phyloP scores from a whole-genome alignment of 2,888 invertebrate genomes.

The Hirudinaria manillensis region DNA sequence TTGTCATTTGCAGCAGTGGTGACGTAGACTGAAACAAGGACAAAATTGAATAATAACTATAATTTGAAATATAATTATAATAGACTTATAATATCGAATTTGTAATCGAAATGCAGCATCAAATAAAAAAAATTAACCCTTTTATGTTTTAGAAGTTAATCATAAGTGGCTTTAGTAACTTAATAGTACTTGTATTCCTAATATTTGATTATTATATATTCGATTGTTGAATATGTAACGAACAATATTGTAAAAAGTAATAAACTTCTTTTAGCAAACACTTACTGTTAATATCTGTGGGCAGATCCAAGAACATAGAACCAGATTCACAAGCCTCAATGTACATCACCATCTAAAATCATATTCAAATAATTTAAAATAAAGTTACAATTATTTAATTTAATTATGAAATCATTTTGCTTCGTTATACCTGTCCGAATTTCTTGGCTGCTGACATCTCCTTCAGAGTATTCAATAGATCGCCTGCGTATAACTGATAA shows the following conservation, averaged over 20 bases:
- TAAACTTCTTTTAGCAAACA: neutral
- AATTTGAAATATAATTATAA: too few relatives aligned
- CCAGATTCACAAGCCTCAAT: conserved; percentile 64
- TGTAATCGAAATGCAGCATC: too few relatives aligned
- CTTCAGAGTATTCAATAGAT: conserved; percentile 51
- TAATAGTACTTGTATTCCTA: too few relatives aligned
- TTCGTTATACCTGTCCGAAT: conserved; percentile 52
- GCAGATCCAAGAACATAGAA: conserved; percentile 61
- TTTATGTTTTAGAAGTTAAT: too few relatives aligned
- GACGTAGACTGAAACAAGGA: conserved; percentile 52
- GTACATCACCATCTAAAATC: conserved; percentile 59
- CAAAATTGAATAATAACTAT: too few relatives aligned
- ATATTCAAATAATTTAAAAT: too few relatives aligned
- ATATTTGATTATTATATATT: too few relatives aligned
- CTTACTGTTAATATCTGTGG: conserved; percentile 57
- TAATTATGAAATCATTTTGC: neutral
- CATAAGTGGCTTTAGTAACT: too few relatives aligned
- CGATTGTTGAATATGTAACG: too few relatives aligned
- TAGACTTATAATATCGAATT: too few relatives aligned
- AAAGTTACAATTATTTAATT: neutral
- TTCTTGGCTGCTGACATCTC: conserved; percentile 54
- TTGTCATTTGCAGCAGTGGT: conserved; percentile 61
- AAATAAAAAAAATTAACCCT: too few relatives aligned
- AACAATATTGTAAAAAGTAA: too few relatives aligned
- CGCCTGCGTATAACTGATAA: conserved; percentile 50